Conservation (phyloP, 2,888 invertebrate genomes). For the Achlya flavicornis region DNA sequence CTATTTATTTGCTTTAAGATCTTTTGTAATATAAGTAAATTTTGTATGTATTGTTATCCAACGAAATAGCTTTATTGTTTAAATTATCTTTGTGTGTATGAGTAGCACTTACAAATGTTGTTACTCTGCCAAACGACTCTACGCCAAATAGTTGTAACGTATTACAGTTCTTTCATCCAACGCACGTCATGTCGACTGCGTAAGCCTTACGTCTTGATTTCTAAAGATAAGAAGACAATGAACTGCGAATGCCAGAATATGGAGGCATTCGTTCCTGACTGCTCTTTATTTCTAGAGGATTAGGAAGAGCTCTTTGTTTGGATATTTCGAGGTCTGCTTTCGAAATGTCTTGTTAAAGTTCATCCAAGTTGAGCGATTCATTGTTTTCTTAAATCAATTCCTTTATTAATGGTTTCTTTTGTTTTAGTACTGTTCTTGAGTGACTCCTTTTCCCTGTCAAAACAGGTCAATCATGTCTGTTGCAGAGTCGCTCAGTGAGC, state of each 20-base stretch:
- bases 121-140: slow-evolving; percentile 1
- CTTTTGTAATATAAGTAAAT: no score
- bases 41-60: not conserved
- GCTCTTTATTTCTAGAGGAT: not conserved
- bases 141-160: slow-evolving; percentile 11
- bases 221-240: slow-evolving; percentile 4
- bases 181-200: not conserved
- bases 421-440: not conserved
- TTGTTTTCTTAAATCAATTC: not conserved
- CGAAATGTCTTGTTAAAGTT: not conserved
- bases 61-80: not conserved
- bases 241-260: not conserved
- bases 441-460: not conserved
- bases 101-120: not conserved
- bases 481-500: not conserved
- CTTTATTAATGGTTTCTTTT: not conserved
- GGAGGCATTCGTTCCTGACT: not conserved
- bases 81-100: not conserved
- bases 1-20: no score
- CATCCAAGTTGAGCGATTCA: not conserved
- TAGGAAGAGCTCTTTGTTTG: not conserved
- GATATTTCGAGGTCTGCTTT: not conserved
- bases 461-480: slow-evolving; percentile 4
- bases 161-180: slow-evolving; percentile 2
- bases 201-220: slow-evolving; percentile 4